Evolutionary conservation across 2,797 vertebrate species (phyloP).

Genomic region (Agapornis canus): DNA sequence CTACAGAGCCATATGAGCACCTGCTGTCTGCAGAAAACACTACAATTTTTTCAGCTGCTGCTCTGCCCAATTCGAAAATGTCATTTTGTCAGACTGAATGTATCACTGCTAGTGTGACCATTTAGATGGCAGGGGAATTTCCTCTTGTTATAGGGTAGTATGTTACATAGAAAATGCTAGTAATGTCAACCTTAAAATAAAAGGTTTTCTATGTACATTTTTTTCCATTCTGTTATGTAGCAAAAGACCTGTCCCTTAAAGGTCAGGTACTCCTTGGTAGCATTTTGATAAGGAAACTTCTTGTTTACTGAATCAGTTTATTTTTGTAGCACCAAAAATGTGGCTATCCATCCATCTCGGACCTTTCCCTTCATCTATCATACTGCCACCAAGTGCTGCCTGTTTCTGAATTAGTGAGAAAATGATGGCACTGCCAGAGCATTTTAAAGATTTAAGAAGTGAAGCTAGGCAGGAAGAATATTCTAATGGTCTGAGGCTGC

Average conservation of each 20-base stretch:
- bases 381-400: background rate
- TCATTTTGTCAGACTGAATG: background rate
- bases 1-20: rapidly evolving
- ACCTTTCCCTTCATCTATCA: background rate
- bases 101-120: background rate
- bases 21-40: background rate
- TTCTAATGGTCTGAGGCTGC: background rate
- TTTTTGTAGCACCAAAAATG: background rate
- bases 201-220: background rate
- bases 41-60: background rate
- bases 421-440: background rate
- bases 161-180: background rate
- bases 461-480: background rate
- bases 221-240: background rate
- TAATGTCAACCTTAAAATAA: background rate
- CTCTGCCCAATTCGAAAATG: background rate
- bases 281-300: background rate
- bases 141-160: background rate
- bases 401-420: background rate
- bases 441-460: background rate
- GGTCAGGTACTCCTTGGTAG: background rate
- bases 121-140: background rate
- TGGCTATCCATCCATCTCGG: background rate
- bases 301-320: background rate
- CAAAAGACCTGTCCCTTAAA: background rate